Percentiles rank a stretch among this genome's conserved stretches.
phyloP scores from a whole-genome alignment of 2,113 vertebrate genomes.

The Lamprologus tigripictilis region DNA sequence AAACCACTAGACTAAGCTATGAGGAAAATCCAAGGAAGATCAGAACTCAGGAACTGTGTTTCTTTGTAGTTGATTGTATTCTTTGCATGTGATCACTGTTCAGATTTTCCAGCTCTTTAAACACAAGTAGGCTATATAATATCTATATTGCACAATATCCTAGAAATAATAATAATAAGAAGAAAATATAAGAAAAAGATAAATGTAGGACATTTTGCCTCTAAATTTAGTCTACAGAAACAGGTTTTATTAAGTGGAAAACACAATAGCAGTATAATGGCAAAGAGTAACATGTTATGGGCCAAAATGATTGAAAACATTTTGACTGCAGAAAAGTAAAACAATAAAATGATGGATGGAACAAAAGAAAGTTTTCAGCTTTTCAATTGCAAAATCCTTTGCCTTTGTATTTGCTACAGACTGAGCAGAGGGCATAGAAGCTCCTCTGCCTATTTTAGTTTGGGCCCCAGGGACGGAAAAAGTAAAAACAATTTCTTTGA shows the following conservation, averaged over 20 bases:
- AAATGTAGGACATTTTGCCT: neutral
- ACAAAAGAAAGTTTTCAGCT: neutral
- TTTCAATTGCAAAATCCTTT: neutral
- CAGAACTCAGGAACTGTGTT: neutral
- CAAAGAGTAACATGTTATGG: neutral
- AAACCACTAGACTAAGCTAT: neutral
- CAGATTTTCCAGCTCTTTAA: neutral
- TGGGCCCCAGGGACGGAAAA: neutral
- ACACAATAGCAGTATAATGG: neutral
- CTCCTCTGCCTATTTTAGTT: neutral
- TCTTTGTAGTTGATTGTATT: neutral
- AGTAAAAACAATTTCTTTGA: slow-evolving; percentile 1
- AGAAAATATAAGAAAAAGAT: neutral
- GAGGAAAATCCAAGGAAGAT: neutral
- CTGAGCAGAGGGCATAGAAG: neutral
- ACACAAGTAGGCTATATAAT: neutral
- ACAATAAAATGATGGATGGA: neutral
- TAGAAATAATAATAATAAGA: rapidly evolving
- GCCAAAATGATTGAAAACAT: neutral
- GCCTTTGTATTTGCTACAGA: neutral
- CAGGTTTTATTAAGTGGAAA: neutral
- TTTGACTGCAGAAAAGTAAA: neutral
- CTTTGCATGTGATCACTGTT: neutral
- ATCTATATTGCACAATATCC: neutral
- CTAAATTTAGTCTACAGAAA: neutral